A percentile compares a stretch with the other conserved stretches of the same genome.
Evolutionary conservation across 2,113 vertebrate species (phyloP).

Genomic region (Ameiurus melas): DNA sequence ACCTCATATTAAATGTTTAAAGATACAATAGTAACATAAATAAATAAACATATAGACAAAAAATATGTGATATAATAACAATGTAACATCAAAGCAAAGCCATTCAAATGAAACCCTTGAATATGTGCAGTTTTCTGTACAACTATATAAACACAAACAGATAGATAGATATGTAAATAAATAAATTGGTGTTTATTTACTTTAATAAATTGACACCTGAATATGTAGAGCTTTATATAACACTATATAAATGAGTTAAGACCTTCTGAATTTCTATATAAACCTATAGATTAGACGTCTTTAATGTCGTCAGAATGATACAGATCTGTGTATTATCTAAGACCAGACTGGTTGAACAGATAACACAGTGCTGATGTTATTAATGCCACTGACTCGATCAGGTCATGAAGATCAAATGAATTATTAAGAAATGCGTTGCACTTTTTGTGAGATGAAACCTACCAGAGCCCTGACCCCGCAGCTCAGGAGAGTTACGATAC

Average conservation of each 20-base stretch:
- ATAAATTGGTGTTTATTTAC: neutral
- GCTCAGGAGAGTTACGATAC: conserved; percentile 51
- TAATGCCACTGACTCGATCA: neutral
- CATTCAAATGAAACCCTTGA: neutral
- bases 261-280: neutral
- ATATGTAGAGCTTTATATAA: neutral
- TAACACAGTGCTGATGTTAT: neutral
- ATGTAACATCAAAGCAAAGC: neutral
- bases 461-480: conserved; percentile 59
- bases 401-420: neutral
- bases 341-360: neutral
- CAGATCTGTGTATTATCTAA: neutral
- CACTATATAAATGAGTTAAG: neutral
- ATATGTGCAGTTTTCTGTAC: neutral
- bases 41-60: neutral
- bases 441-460: conserved; percentile 46
- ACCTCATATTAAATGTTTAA: neutral
- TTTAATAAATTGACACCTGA: neutral
- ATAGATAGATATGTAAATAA: neutral
- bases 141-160: neutral
- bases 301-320: neutral
- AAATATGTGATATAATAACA: neutral
- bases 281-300: neutral
- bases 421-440: neutral
- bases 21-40: neutral